phyloP scores from a whole-genome alignment of 2,888 invertebrate species.

The Rambutsinella grinnellia region DNA sequence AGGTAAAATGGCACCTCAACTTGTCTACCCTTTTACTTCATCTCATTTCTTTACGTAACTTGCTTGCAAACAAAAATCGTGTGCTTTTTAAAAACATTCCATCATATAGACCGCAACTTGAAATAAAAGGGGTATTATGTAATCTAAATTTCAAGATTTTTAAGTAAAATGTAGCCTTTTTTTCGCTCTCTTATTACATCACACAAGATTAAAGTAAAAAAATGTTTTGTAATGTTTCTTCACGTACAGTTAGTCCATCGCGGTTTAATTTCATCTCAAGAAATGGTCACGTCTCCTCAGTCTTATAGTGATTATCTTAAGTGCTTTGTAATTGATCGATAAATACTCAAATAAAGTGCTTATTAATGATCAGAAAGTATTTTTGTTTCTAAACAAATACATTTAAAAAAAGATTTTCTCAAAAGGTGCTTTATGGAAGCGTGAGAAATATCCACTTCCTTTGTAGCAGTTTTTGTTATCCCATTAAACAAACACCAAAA shows the following conservation, averaged over 20 bases:
- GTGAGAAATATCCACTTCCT: background rate
- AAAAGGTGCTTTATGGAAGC: background rate
- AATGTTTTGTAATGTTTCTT: background rate
- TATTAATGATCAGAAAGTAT: background rate
- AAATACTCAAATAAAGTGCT: conserved; percentile 41
- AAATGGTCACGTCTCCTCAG: conserved; percentile 20
- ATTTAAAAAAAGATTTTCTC: no score
- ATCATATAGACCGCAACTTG: no score
- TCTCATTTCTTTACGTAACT: background rate
- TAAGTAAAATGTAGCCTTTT: background rate
- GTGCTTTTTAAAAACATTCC: background rate
- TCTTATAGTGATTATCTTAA: conserved; percentile 60
- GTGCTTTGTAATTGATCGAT: conserved; percentile 64
- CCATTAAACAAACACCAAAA: conserved; percentile 32
- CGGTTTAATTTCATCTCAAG: background rate
- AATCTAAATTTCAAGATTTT: background rate
- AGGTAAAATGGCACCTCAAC: conserved; percentile 25
- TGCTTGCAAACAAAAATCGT: conserved; percentile 28
- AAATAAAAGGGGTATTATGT: background rate
- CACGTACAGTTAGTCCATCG: background rate
- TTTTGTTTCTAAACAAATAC: background rate
- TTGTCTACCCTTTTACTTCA: no score
- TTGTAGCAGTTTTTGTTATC: background rate
- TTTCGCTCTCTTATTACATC: conserved; percentile 12
- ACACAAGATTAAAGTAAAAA: background rate